phyloP scores from a whole-genome alignment of 1,140 invertebrate species.

The Phymorhynchus buccinoides region DNA sequence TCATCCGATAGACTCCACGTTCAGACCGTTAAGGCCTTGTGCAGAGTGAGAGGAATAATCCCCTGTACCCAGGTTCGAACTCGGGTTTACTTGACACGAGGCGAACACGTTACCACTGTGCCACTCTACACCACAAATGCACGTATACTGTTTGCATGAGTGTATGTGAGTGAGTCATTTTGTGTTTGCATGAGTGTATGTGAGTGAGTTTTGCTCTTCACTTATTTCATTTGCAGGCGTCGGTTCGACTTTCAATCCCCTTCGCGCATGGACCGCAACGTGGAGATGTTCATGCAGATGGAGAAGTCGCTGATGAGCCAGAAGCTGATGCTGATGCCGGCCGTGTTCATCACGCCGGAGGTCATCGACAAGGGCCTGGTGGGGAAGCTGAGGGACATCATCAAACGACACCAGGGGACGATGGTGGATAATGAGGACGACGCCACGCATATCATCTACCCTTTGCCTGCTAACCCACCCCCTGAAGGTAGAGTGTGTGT shows the following conservation, averaged over 20 bases:
- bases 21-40: no score
- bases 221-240: constrained; percentile 58
- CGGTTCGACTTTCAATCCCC: constrained; percentile 82
- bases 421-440: constrained; percentile 87
- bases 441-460: constrained; percentile 93
- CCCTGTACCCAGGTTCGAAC: no score
- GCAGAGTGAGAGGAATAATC: no score
- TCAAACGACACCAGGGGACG: constrained; percentile 88
- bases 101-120: no score
- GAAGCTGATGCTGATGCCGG: constrained; percentile 85
- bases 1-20: no score
- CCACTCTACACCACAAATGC: no score
- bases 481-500: no score
- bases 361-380: constrained; percentile 87
- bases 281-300: constrained; percentile 94
- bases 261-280: constrained; percentile 90
- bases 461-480: constrained; percentile 76
- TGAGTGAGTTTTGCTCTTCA: no score
- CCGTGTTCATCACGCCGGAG: constrained; percentile 79
- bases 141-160: no score
- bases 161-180: no score
- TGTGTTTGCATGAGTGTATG: no score
- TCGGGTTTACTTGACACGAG: no score
- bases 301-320: constrained; percentile 88
- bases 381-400: constrained; percentile 88